A percentile compares a stretch with the other conserved stretches of the same genome.
Conservation (phyloP, 2,797 vertebrate genomes). For the Melanogrammus aeglefinus region DNA sequence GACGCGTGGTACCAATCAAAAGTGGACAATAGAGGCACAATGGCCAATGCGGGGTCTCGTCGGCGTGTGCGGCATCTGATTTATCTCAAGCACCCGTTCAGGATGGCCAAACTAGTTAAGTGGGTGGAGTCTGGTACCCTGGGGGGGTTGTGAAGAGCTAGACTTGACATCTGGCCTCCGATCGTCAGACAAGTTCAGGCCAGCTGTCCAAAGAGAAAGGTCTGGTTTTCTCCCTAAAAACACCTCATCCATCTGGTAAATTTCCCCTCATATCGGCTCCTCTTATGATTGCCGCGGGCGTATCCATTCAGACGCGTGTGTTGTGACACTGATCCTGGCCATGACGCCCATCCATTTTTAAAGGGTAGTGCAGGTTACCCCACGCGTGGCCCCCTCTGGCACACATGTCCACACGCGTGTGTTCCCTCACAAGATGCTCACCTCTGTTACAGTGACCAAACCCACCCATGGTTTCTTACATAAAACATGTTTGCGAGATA, state of each 20-base stretch:
- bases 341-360: constrained; percentile 79
- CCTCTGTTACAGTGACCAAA: constrained; percentile 14
- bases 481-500: constrained; percentile 52
- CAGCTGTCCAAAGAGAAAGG: constrained; percentile 62
- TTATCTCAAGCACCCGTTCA: constrained; percentile 69
- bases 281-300: constrained; percentile 55
- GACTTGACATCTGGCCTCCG: constrained; percentile 72
- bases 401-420: constrained; percentile 30
- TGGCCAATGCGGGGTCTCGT: constrained; percentile 42
- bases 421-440: constrained; percentile 19
- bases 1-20: constrained; percentile 77
- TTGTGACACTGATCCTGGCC: constrained; percentile 61
- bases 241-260: constrained; percentile 74
- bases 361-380: constrained; percentile 66
- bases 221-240: constrained; percentile 60
- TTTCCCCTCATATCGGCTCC: constrained; percentile 62
- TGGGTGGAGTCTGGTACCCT: constrained; percentile 43
- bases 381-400: constrained; percentile 52
- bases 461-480: constrained; percentile 38
- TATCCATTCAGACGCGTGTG: constrained; percentile 65
- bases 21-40: constrained; percentile 68
- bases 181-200: constrained; percentile 46
- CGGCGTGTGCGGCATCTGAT: constrained; percentile 68
- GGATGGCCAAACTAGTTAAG: constrained; percentile 55
- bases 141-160: constrained; percentile 44